phyloP scores from a whole-genome alignment of 2,888 invertebrate genomes.

The Argyra leucocephala region DNA sequence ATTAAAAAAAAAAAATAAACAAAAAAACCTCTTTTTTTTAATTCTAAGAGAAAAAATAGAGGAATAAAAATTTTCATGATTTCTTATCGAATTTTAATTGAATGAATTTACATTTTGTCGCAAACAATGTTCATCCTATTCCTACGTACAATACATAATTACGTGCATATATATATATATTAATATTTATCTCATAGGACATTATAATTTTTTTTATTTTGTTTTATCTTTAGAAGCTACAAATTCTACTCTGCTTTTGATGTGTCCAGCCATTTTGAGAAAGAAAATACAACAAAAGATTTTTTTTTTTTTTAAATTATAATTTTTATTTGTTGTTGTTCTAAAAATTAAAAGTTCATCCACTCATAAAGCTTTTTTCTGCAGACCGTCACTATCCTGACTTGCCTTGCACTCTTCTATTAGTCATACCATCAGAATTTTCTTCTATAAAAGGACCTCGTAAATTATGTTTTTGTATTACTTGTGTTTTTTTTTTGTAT shows the following conservation, averaged over 20 bases:
- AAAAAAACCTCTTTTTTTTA: too few relatives aligned
- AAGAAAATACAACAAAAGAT: neutral
- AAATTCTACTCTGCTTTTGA: neutral
- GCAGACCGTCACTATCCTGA: neutral
- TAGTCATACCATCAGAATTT: too few relatives aligned
- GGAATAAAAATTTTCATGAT: neutral
- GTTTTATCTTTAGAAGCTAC: neutral
- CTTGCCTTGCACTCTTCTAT: too few relatives aligned
- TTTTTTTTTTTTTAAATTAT: too few relatives aligned
- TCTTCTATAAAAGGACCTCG: too few relatives aligned
- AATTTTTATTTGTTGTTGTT: too few relatives aligned
- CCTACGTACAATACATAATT: too few relatives aligned
- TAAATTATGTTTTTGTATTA: too few relatives aligned
- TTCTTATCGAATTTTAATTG: constrained; percentile 6
- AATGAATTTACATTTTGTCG: constrained; percentile 4
- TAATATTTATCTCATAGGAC: neutral
- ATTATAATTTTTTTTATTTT: neutral
- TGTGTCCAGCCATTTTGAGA: neutral
- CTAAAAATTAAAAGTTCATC: neutral
- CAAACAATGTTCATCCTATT: neutral
- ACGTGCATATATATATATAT: neutral
- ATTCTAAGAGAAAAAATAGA: too few relatives aligned
- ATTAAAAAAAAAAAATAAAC: neutral
- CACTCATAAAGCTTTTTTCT: neutral
- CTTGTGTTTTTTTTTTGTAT: too few relatives aligned